These are phyloP conservation scores for Ennomos erosarius DNA, from an alignment of 2,888 invertebrate species.

Conservation along the genomic window DNA sequence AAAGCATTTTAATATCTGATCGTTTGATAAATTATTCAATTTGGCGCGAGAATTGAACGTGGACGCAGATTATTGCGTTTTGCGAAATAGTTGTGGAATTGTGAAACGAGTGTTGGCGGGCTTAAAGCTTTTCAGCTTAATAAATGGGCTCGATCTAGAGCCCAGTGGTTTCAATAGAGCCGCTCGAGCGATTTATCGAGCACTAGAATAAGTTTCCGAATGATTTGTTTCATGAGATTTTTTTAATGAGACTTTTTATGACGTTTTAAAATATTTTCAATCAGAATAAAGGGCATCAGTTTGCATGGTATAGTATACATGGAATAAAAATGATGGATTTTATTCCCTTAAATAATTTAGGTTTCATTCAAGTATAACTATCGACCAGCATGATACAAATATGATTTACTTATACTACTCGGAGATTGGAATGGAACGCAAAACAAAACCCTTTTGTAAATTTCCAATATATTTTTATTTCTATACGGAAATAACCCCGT, in stretches of 20 bases:
- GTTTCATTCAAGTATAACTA: too few species aligned
- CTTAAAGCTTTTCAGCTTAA: conserved; percentile 29
- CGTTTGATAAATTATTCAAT: conserved; percentile 77
- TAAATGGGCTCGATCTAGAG: conserved; percentile 32
- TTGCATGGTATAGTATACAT: too few species aligned
- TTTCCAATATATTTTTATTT: too few species aligned
- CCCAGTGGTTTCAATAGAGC: conserved; percentile 30
- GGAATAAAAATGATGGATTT: too few species aligned
- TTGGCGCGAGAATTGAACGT: conserved; percentile 40
- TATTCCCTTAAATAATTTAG: too few species aligned
- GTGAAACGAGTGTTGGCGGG: conserved; percentile 31
- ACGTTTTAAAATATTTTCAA: too few species aligned
- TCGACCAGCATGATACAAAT: too few species aligned
- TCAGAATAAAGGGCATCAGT: too few species aligned
- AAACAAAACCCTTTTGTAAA: too few species aligned
- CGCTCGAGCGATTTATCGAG: conserved; percentile 34
- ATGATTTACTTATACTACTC: too few species aligned
- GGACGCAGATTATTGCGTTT: conserved; percentile 26
- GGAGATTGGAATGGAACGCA: too few species aligned
- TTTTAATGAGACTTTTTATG: conserved; percentile 22
- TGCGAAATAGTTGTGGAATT: conserved; percentile 34
- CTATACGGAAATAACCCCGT: conserved; percentile 2
- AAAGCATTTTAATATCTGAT: conserved; percentile 75
- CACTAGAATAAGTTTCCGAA: conserved; percentile 41
- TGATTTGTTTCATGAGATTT: conserved; percentile 38